Evolutionary conservation across 2,888 invertebrate species (phyloP), one percentile per base, ranked within the genome.

Genomic region (Pterostichus madidus): DNA sequence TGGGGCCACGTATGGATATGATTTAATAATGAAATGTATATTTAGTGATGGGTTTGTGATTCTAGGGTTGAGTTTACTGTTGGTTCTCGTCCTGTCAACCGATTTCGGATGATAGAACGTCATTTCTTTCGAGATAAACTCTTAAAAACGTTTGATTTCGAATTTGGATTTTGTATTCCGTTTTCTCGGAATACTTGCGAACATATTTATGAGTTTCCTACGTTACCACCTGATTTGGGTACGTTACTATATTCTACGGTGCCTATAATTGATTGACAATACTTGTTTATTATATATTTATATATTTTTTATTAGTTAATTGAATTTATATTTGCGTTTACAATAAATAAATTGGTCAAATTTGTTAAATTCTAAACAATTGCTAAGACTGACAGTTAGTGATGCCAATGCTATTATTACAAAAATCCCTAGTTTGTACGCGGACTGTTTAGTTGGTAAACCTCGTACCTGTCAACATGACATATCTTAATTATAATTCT

Each of bases 91-190:
- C 96, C 98, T 35, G 97, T 99, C 0, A 96, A 96, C 88, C 96
- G 98, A 89, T 99, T 99, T 91, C 93, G 99, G 80, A 99, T 99
- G 99, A 98, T 99, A 86, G 99, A 99, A 90, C 94, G 97, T 68
- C 99, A 99, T 90, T 99, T 97, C 92, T 99, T 98, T 91, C 92
- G 97, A 83, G 97, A 99, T 87, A 95, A 95, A 83, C 91, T 98
- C 84, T 92, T 99, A 80, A 99, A 99, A 91, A 98, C 98, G 8
- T 99, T 99, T 91, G 99, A 99, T 90, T 99, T 99, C 92, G 98
- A 99, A 90, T 99, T 99, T 92, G 99, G 99, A 68, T 99, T 98
- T 90, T 99, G 99, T 90, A 99, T 99, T 91, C 99, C 99, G 61
- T 96, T 96, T 90, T 99, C 98, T 84, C 95, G 96, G 88, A 99